Evolutionary conservation across 2,888 invertebrate species (phyloP).

Genomic region (Emesis castigata): DNA sequence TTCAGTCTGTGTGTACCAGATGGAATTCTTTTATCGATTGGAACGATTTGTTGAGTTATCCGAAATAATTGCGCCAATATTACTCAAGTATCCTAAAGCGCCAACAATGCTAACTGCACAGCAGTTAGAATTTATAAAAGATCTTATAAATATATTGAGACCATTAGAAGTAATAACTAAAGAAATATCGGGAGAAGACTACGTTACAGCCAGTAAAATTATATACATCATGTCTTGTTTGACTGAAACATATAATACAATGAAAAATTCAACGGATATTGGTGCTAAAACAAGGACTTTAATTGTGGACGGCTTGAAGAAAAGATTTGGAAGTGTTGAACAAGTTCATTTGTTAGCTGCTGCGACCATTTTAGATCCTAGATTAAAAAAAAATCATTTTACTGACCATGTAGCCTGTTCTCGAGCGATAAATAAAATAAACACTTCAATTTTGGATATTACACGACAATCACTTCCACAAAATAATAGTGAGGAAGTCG

Average conservation of each 20-base stretch:
- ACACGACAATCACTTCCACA: slow-evolving; percentile 60
- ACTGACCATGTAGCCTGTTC: slow-evolving; percentile 63
- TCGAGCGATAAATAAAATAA: slow-evolving; percentile 63
- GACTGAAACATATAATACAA: slow-evolving; percentile 69
- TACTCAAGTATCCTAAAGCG: slow-evolving; percentile 68
- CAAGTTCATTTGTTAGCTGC: slow-evolving; percentile 65
- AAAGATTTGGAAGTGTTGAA: slow-evolving; percentile 61
- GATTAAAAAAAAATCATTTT: slow-evolving; percentile 67
- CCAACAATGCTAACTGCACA: slow-evolving; percentile 68
- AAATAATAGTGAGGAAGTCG: slow-evolving; percentile 63
- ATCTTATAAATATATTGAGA: slow-evolving; percentile 67
- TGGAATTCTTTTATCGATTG: slow-evolving; percentile 63
- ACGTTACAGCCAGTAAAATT: slow-evolving; percentile 70
- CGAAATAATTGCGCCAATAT: slow-evolving; percentile 68
- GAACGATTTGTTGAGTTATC: slow-evolving; percentile 49
- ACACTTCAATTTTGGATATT: slow-evolving; percentile 66
- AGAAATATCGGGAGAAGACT: slow-evolving; percentile 68
- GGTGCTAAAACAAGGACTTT: slow-evolving; percentile 58
- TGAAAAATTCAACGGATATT: slow-evolving; percentile 63
- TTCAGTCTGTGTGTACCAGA: slow-evolving; percentile 66
- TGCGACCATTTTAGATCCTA: slow-evolving; percentile 67
- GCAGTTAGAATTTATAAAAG: slow-evolving; percentile 64
- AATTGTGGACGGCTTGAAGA: slow-evolving; percentile 52
- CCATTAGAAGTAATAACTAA: slow-evolving; percentile 69
- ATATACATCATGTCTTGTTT: slow-evolving; percentile 68